phyloP scores from a whole-genome alignment of 2,888 invertebrate species.

The Dioctria linearis region DNA sequence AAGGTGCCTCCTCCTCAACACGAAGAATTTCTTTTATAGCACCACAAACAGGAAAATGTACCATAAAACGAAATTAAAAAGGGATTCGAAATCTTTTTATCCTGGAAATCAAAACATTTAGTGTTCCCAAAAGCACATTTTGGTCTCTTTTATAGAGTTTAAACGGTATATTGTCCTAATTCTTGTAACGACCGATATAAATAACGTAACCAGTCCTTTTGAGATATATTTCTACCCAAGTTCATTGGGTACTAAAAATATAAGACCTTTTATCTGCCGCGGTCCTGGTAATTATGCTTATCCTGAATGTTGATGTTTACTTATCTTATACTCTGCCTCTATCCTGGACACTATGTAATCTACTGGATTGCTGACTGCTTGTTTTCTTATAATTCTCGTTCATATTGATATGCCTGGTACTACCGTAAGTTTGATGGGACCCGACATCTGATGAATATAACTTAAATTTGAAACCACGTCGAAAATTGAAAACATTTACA shows the following conservation, averaged over 20 bases:
- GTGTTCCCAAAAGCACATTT: slow-evolving; percentile 32
- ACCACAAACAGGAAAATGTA: slow-evolving; percentile 27
- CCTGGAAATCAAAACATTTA: slow-evolving; percentile 39
- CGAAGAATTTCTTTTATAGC: slow-evolving; percentile 4
- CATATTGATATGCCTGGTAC: slow-evolving; percentile 27
- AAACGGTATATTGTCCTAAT: slow-evolving; percentile 45
- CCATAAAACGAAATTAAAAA: slow-evolving; percentile 36
- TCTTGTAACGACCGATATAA: slow-evolving; percentile 46
- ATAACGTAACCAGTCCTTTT: slow-evolving; percentile 32
- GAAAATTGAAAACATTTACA: not conserved
- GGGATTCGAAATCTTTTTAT: slow-evolving; percentile 35
- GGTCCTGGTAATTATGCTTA: slow-evolving; percentile 51
- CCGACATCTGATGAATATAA: slow-evolving; percentile 31
- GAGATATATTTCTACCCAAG: slow-evolving; percentile 26
- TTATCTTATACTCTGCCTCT: not conserved
- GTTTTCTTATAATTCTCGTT: slow-evolving; percentile 42
- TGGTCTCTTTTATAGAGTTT: slow-evolving; percentile 30
- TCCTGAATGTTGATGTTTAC: slow-evolving; percentile 41
- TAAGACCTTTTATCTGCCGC: slow-evolving; percentile 39
- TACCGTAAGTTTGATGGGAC: not conserved
- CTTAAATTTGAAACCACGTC: slow-evolving; percentile 39
- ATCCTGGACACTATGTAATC: not conserved
- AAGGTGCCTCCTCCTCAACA: not conserved
- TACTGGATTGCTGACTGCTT: not conserved
- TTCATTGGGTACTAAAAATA: slow-evolving; percentile 41